These are phyloP conservation scores for Brenthis ino DNA, from an alignment of 2,888 invertebrate species.

Conservation along the genomic window DNA sequence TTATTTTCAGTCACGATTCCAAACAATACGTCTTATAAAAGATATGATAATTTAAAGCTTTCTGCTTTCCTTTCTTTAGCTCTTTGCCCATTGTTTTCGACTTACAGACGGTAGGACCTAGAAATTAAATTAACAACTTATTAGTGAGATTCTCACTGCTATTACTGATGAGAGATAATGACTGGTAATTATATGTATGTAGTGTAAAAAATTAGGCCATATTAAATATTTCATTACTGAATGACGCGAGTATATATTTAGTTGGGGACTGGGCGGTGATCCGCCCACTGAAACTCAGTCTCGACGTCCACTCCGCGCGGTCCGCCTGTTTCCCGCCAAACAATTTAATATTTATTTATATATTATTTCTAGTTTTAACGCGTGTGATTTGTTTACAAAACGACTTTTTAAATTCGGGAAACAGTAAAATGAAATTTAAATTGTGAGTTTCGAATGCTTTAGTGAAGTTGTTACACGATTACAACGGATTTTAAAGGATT, in stretches of 20 bases:
- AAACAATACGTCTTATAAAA: constrained; percentile 7
- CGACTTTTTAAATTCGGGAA: constrained; percentile 53
- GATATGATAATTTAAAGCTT: neutral
- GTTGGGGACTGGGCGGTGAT: constrained; percentile 58
- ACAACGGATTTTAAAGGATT: constrained; percentile 60
- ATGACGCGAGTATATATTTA: constrained; percentile 62
- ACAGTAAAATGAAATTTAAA: constrained; percentile 54
- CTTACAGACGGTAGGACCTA: neutral
- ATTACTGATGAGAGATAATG: neutral
- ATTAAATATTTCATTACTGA: constrained; percentile 57
- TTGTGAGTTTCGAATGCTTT: constrained; percentile 59
- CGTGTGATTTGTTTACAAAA: constrained; percentile 47
- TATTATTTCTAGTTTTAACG: constrained; percentile 40
- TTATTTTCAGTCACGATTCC: neutral
- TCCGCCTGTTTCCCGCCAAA: constrained; percentile 73
- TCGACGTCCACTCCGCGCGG: constrained; percentile 83
- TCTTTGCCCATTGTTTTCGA: neutral
- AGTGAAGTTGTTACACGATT: constrained; percentile 57
- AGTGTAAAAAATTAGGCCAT: constrained; percentile 42
- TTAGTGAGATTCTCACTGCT: neutral
- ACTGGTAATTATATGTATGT: neutral
- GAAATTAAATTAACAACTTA: neutral
- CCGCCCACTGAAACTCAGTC: constrained; percentile 80
- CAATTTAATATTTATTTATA: constrained; percentile 42
- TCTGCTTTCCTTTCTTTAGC: neutral